Percentiles rank a stretch among this genome's conserved stretches.
phyloP scores from a whole-genome alignment of 2,888 invertebrate species.

The Mystacides longicornis region DNA sequence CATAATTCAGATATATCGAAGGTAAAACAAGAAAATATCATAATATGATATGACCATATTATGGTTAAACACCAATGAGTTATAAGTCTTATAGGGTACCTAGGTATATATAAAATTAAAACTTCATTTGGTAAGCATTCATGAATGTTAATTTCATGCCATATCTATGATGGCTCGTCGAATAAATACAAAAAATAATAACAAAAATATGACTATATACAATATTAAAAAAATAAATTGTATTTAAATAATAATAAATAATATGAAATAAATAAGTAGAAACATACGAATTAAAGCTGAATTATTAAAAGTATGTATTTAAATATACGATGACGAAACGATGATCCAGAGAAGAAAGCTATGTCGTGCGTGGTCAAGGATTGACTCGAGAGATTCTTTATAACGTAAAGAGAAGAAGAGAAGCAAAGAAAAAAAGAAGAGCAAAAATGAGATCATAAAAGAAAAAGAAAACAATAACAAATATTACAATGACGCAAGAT shows the following conservation, averaged over 20 bases:
- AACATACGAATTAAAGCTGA: constrained; percentile 22
- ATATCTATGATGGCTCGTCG: constrained; percentile 10
- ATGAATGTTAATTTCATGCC: constrained; percentile 12
- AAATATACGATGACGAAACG: constrained; percentile 8
- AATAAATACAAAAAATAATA: constrained; percentile 8
- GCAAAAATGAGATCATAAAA: constrained; percentile 2
- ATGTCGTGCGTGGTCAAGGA: constrained; percentile 12
- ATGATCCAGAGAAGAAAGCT: constrained; percentile 12
- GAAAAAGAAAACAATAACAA: not conserved
- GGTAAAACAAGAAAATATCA: too few relatives aligned
- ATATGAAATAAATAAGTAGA: constrained; percentile 13
- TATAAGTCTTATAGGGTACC: too few relatives aligned
- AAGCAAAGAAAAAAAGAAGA: constrained; percentile 1
- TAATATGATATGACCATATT: too few relatives aligned
- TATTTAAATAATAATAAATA: constrained; percentile 17
- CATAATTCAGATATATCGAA: too few relatives aligned
- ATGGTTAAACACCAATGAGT: too few relatives aligned
- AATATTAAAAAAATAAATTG: constrained; percentile 23
- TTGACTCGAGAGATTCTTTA: constrained; percentile 20
- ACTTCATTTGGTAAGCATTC: not conserved
- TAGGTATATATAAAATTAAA: not conserved
- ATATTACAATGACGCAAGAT: not conserved
- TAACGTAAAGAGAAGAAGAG: not conserved
- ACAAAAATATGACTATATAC: constrained; percentile 24
- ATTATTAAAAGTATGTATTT: constrained; percentile 7